phyloP scores from a whole-genome alignment of 1,140 invertebrate genomes.

The Drosophila ogumai region DNA sequence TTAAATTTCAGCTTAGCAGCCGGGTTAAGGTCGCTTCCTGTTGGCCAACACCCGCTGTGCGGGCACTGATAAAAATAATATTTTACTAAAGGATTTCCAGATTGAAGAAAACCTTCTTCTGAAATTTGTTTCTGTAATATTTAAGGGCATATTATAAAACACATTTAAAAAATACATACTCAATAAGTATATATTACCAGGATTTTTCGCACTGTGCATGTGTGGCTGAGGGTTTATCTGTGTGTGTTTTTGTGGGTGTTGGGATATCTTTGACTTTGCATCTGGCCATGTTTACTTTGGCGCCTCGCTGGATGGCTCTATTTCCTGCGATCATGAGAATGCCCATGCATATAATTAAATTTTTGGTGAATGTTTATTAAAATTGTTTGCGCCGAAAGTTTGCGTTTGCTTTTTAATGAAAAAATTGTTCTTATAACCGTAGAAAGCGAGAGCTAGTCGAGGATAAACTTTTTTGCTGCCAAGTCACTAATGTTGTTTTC shows the following conservation, averaged over 20 bases:
- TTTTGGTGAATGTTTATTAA: slow-evolving; percentile 78
- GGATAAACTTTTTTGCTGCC: slow-evolving; percentile 64
- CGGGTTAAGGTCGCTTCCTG: slow-evolving; percentile 68
- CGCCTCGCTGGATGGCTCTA: slow-evolving; percentile 73
- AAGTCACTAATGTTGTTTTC: slow-evolving; percentile 62
- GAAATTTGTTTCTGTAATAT: background rate
- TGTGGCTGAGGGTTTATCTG: background rate
- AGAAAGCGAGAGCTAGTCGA: slow-evolving; percentile 58
- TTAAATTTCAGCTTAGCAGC: slow-evolving; percentile 77
- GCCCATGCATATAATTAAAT: slow-evolving; percentile 82
- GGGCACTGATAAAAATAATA: background rate
- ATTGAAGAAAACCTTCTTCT: background rate
- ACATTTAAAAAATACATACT: background rate
- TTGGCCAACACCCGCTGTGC: slow-evolving; percentile 12
- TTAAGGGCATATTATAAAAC: background rate
- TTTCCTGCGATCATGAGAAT: slow-evolving; percentile 68
- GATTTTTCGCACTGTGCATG: background rate
- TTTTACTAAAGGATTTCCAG: background rate
- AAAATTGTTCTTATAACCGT: slow-evolving; percentile 53
- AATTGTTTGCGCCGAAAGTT: slow-evolving; percentile 75
- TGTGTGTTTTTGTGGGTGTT: slow-evolving; percentile 24
- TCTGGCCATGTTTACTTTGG: slow-evolving; percentile 76
- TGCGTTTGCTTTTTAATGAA: slow-evolving; percentile 58
- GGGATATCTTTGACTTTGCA: slow-evolving; percentile 71
- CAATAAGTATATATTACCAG: background rate